Conservation (phyloP, 2,888 invertebrate genomes). For the Drosophila cyrtoloma region DNA sequence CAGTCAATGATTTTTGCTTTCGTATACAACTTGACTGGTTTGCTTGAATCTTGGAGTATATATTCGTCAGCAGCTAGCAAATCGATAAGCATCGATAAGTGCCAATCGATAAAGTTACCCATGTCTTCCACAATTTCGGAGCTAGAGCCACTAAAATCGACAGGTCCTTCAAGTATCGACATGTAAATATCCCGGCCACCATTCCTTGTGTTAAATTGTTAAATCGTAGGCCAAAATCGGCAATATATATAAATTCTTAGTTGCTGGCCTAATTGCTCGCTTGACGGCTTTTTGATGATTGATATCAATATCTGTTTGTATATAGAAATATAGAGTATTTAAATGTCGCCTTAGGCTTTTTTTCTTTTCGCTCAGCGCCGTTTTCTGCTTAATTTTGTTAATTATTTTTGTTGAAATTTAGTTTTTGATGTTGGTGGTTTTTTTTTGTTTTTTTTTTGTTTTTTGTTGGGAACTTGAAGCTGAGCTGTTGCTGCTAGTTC, state of each 20-base stretch:
- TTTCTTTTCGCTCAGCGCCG: conserved; percentile 3
- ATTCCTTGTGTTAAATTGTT: no score
- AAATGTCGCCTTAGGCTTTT: conserved; percentile 4
- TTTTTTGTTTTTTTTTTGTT: conserved; percentile 20
- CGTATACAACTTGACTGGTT: neutral
- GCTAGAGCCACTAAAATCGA: neutral
- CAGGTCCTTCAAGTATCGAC: no score
- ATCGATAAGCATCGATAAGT: neutral
- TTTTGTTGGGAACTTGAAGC: conserved; percentile 10
- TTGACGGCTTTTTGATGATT: neutral
- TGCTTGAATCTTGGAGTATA: neutral
- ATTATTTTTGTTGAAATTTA: conserved; percentile 69
- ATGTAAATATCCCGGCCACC: no score
- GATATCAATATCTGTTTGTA: neutral
- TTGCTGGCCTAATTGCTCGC: no score
- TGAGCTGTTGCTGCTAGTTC: conserved; percentile 55
- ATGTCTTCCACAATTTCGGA: no score
- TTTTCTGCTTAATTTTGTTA: conserved; percentile 62
- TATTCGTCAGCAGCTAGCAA: neutral
- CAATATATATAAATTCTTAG: no score
- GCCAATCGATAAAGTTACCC: neutral
- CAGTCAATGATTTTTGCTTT: neutral
- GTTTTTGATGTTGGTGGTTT: conserved; percentile 8
- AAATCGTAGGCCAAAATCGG: no score
- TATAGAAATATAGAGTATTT: conserved; percentile 21